Percentiles rank a stretch among this genome's conserved stretches.
These are phyloP conservation scores for Apamea sordens DNA, from an alignment of 2,888 invertebrate genomes.

Conservation along the genomic window DNA sequence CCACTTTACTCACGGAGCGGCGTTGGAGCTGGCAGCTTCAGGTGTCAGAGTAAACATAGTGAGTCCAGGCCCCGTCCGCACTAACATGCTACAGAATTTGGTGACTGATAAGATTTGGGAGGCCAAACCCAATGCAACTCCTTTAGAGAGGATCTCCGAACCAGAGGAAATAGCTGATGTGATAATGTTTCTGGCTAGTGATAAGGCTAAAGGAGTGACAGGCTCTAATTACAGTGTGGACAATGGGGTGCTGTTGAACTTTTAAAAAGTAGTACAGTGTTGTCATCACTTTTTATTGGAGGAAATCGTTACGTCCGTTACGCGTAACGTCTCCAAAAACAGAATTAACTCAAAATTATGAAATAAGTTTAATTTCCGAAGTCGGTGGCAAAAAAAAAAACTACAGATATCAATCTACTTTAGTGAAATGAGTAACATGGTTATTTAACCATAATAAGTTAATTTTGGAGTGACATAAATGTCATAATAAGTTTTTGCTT, in stretches of 20 bases:
- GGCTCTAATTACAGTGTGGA: slow-evolving; percentile 65
- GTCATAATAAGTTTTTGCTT: too few relatives aligned
- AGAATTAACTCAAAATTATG: too few relatives aligned
- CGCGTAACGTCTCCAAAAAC: too few relatives aligned
- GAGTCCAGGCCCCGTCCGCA: slow-evolving; percentile 93
- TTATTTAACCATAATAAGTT: too few relatives aligned
- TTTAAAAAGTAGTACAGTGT: slow-evolving; percentile 6
- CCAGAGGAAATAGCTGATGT: slow-evolving; percentile 71
- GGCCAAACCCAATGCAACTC: background rate
- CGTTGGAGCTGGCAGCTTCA: slow-evolving; percentile 91
- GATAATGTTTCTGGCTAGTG: slow-evolving; percentile 70
- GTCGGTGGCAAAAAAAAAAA: too few relatives aligned
- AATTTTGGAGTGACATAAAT: too few relatives aligned
- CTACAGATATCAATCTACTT: too few relatives aligned
- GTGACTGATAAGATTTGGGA: background rate
- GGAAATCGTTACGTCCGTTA: too few relatives aligned
- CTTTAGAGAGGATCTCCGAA: slow-evolving; percentile 71
- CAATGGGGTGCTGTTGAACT: slow-evolving; percentile 57
- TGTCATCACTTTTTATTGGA: background rate
- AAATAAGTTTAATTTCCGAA: too few relatives aligned
- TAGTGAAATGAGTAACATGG: too few relatives aligned
- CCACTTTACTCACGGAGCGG: slow-evolving; percentile 93
- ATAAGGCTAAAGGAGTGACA: slow-evolving; percentile 71
- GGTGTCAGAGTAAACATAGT: slow-evolving; percentile 92
- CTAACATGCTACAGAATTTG: slow-evolving; percentile 63